A percentile compares a stretch with the other conserved stretches of the same genome.
phyloP scores from a whole-genome alignment of 2,797 vertebrate genomes.

The Champsocephalus esox region DNA sequence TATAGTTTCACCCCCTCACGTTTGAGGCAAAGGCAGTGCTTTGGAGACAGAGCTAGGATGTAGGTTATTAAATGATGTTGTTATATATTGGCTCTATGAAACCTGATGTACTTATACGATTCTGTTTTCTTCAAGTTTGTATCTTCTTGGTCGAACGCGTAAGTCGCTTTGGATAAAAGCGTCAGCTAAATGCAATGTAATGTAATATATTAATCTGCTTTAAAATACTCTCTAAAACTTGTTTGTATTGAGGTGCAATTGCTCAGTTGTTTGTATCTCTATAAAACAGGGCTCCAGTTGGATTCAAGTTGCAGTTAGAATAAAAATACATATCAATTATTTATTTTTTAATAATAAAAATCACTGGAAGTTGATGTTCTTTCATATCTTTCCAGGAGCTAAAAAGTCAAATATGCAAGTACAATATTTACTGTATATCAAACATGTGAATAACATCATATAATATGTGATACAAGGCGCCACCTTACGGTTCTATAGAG shows the following conservation, averaged over 20 bases:
- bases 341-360: neutral
- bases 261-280: slow-evolving; percentile 15
- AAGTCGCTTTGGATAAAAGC: too few species aligned
- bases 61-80: neutral
- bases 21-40: slow-evolving; percentile 55
- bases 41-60: slow-evolving; percentile 39
- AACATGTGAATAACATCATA: slow-evolving; percentile 5
- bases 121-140: too few species aligned
- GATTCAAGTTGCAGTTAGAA: neutral
- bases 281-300: slow-evolving; percentile 18
- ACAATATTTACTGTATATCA: slow-evolving; percentile 2
- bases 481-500: slow-evolving; percentile 11
- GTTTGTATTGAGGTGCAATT: slow-evolving; percentile 21
- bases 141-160: too few species aligned
- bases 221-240: slow-evolving; percentile 29
- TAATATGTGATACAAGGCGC: slow-evolving; percentile 9
- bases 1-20: slow-evolving; percentile 27
- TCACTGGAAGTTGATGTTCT: slow-evolving; percentile 17
- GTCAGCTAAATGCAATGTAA: too few species aligned
- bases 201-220: slow-evolving; percentile 11
- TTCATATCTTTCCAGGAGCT: slow-evolving; percentile 11
- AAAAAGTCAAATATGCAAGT: slow-evolving; percentile 12
- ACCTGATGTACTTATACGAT: too few species aligned
- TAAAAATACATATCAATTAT: slow-evolving; percentile 16
- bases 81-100: neutral